phyloP scores from a whole-genome alignment of 2,888 invertebrate genomes.

The Philereme transversata region DNA sequence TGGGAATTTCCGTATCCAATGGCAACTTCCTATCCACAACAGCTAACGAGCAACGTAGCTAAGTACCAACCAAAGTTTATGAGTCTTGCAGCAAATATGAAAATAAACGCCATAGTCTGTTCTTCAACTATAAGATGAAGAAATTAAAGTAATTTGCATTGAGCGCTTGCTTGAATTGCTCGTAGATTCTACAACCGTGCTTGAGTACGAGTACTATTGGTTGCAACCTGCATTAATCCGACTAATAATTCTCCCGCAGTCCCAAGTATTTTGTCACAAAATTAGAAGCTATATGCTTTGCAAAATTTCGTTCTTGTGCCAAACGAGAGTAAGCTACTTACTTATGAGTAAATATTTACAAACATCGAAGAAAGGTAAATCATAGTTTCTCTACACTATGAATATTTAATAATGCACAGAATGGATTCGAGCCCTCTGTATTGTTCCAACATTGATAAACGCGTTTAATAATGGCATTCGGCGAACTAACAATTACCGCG shows the following conservation, averaged over 20 bases:
- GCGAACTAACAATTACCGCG: constrained; percentile 23
- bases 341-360: neutral
- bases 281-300: neutral
- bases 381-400: neutral
- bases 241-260: constrained; percentile 3
- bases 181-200: constrained; percentile 9
- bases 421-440: constrained; percentile 11
- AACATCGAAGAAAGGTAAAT: neutral
- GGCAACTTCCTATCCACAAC: constrained; percentile 35
- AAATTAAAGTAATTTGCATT: constrained; percentile 29
- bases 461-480: constrained; percentile 15
- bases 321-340: neutral
- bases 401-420: neutral
- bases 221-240: constrained; percentile 17
- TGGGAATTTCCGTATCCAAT: constrained; percentile 38
- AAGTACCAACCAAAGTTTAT: constrained; percentile 19
- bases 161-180: constrained; percentile 10
- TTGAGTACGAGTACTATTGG: constrained; percentile 8
- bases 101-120: constrained; percentile 22
- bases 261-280: neutral
- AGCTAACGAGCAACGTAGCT: constrained; percentile 18
- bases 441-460: constrained; percentile 24
- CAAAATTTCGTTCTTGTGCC: neutral
- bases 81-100: constrained; percentile 29
- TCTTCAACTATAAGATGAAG: constrained; percentile 20